Base-by-base conservation (phyloP, 1,140 invertebrate species). In the Drosophila ogumai region DNA sequence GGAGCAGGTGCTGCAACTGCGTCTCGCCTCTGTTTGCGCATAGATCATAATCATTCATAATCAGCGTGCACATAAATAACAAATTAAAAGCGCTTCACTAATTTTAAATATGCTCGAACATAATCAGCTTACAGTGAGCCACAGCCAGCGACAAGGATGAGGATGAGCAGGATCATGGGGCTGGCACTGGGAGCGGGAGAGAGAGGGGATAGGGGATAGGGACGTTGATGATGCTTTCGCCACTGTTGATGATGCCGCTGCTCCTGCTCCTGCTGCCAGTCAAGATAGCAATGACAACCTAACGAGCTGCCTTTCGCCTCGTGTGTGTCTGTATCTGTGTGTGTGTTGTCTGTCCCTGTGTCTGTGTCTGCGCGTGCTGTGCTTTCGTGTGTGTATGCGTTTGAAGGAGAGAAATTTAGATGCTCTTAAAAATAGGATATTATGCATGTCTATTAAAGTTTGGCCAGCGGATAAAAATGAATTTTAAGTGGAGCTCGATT, bases 61-160 rank as follows among this genome's bases (percentile, higher is more conserved):
- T 90, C 85, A 90, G 78, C 85, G 85, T 90, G 85, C 86, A 90
- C 85, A 90, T 90, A 90, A 90, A 90, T 90, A 90, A 90, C 85
- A 90, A 90, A 90, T 90, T 90, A 90, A 90, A 90, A 90, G 85
- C 86, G 85, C 85, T 90, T 90, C 85, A 90, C 85, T 90, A 90
- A 90, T 90, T 90, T 90, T 90, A 90, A 90, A 90, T 90, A 90
- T 90, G 85, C 85, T 90, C 85, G 85, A 90, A 90, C 85, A 90
- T 90, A 90, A 90, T 90, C 85, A 90, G 85, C 85, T 90, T 90
- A 90, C 66, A 43, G 76, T 64, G 63, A 50, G 69, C 54, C 55
- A 72, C 54, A 47, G 34, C 17, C 28, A 61, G n/a, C 34, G 49
- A 47, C 52, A 38, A 59, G 75, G 46, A 69, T 41, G 65, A 61